phyloP scores from a whole-genome alignment of 2,888 invertebrate species.

The Bedellia somnulentella region DNA sequence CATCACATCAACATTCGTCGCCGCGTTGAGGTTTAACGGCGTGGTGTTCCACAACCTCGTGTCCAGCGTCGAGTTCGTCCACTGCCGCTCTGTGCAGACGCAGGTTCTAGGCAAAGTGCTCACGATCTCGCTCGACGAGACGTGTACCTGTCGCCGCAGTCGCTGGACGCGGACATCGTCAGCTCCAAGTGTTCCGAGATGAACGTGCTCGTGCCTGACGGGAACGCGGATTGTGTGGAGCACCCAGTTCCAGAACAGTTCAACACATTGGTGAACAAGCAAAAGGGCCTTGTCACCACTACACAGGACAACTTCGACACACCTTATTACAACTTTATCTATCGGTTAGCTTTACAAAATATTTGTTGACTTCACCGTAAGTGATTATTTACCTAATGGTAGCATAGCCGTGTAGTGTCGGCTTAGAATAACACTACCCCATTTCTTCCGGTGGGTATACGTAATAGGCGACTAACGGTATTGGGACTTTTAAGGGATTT shows the following conservation, averaged over 20 bases:
- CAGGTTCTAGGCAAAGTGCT: constrained; percentile 96
- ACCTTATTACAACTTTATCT: no score
- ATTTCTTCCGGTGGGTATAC: no score
- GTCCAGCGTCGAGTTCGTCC: constrained; percentile 95
- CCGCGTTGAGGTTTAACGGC: constrained; percentile 93
- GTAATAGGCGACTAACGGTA: no score
- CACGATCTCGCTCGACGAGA: constrained; percentile 97
- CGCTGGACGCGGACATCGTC: constrained; percentile 87
- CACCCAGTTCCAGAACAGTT: constrained; percentile 96
- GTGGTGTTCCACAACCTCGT: constrained; percentile 95
- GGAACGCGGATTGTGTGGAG: constrained; percentile 92
- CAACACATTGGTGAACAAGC: constrained; percentile 75
- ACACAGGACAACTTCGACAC: constrained; percentile 81
- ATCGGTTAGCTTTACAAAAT: no score
- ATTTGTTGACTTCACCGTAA: no score
- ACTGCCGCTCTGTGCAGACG: constrained; percentile 97
- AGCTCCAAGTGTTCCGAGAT: constrained; percentile 98
- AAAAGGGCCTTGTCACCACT: constrained; percentile 70
- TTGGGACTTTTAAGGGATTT: no score
- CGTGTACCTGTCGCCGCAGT: constrained; percentile 92
- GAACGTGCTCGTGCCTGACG: constrained; percentile 92
- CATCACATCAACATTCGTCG: constrained; percentile 90
- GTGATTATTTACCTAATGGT: no score
- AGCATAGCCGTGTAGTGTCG: no score
- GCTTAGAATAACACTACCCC: no score